Evolutionary conservation across 1,140 invertebrate genomes (phyloP), one percentile per base, ranked within the genome.

Genomic region (Panulirus ornatus): DNA sequence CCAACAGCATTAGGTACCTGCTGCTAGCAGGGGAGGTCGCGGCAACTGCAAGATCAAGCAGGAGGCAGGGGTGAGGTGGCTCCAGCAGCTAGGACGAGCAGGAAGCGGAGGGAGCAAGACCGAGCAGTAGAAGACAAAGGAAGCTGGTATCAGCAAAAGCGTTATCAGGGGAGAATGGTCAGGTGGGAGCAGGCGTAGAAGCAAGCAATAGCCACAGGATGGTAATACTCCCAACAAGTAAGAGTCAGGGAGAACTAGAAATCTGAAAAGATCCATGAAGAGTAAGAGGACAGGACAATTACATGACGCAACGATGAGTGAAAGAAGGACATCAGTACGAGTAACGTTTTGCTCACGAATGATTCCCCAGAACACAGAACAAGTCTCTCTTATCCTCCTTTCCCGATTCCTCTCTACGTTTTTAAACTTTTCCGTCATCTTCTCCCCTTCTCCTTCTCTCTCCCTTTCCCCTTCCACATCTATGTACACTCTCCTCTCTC

Each of bases 401-500:
- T 73, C 83, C n/a, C 30, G n/a, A n/a, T 84, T 34, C 42, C 16
- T 11, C 42, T 84, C 66, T 34, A 22, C 38, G 42, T 73, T 66
- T 19, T 14, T n/a, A 22, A 14, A 38, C n/a, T 66, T 19, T 9
- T 63, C 16, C 34, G 2, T 63, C 79, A 40, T 36, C 51, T 22
- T 63, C 51, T 38, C 44, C 27, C 6, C 30, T 51, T 81, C 78
- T 38, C 36, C n/a, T 22, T 8, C 51, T 22, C 44, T 54, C 22
- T 22, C 51, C 22, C 51, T 22, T 9, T 54, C 9, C 51, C 22
- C 22, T 54, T 30, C 34, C 34, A n/a, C 16, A 16, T 1, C 16
- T 73, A 16, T 36, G 34, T 16, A 30, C 0, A 30, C 34, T 73
- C 71, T 16, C 9, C 34, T 34, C 2, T 73, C 9, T 30, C 9